Evolutionary conservation across 1,140 invertebrate genomes (phyloP), one percentile per base, ranked within the genome.

Genomic region (Meloidogyne chitwoodi): DNA sequence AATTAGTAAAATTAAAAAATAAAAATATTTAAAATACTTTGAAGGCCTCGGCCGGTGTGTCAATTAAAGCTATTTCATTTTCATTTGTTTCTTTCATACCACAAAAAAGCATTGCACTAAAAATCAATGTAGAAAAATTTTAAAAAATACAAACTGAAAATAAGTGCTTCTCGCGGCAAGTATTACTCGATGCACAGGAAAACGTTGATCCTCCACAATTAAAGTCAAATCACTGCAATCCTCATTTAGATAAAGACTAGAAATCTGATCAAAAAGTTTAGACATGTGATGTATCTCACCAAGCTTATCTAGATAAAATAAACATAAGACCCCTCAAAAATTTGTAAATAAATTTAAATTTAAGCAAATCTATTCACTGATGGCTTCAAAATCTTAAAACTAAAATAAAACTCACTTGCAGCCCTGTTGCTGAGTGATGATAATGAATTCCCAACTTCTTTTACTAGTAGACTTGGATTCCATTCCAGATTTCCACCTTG

Each of bases 81-180:
- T 92, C 88, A 74, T 90, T 91, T 0, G 93, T 92, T 89, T 99
- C 96, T 79, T 91, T 91, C 89, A 98, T 90, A 19, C 96, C 95
- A 63, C 95, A 94, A 89, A 91, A 95, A 24, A 96, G 90, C 27
- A 98, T 88, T 68, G 93, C 92, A 83, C 91, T 91, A 31, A 64
- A 61, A 68, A 75, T 29, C 2, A 41, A 63, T 22, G 27, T 68
- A 44, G 12, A 41, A 44, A 24, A 12, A 26, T 12, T 19, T 24
- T 29, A 31, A 63, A 63, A n/a, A 56, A 11, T n/a, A 62, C 14
- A 77, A 87, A 91, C 90, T 94, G 90, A 88, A 98, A 98, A 89
- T 97, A 98, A 83, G 96, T 92, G 86, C 94, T 96, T 80, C 95
- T 90, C 12, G 94, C 92, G 1, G 95, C 95, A 5, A 98, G 89